Base-by-base conservation (phyloP, 2,888 invertebrate genomes). In the Nymphalis polychloros region DNA sequence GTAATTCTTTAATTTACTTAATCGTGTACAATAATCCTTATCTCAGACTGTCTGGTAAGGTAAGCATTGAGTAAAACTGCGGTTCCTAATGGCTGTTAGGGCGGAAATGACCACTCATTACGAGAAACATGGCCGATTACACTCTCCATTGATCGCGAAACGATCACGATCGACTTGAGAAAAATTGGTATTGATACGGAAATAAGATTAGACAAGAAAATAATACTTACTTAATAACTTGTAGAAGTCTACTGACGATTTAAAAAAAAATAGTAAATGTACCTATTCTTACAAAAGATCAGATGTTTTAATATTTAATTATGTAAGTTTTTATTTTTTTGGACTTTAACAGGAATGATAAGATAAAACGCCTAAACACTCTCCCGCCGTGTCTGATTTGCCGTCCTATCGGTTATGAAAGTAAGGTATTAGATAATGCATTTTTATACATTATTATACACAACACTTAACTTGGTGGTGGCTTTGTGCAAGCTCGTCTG, bases 61-160 rank as follows among this genome's bases (percentile, higher is more conserved):
- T 67, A 65, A 55, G 55, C 52, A 53, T 69, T 66, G 69, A 67
- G 67, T 68, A 68, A 62, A 63, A 59, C 59, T 59, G 73, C 68
- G 68, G 67, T 65, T 46, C 48, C 41, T 64, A 66, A 66, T 66
- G 63, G 59, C 52, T 52, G 57, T 57, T 41, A 35, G 62, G 61
- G 63, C 71, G 73, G 73, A 73, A 71, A 66, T 57, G 64, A 59
- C 63, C 35, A 64, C 67, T 57, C 71, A 71, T 73, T 72, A 76
- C 72, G 55, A 67, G 67, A 60, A 72, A 60, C 62, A 57, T 49
- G 49, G 52, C 63, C 76, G 75, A 83, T 82, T 85, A 80, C 76
- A 72, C 76, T 73, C 71, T 79, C 81, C 77, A 83, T 81, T 80
- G 83, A 82, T 81, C 82, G 78, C 74, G 74, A 80, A 78, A 73